Percentiles rank a stretch among this genome's conserved stretches.
Evolutionary conservation across 2,797 vertebrate genomes (phyloP).

Genomic region (Sebastes minor): DNA sequence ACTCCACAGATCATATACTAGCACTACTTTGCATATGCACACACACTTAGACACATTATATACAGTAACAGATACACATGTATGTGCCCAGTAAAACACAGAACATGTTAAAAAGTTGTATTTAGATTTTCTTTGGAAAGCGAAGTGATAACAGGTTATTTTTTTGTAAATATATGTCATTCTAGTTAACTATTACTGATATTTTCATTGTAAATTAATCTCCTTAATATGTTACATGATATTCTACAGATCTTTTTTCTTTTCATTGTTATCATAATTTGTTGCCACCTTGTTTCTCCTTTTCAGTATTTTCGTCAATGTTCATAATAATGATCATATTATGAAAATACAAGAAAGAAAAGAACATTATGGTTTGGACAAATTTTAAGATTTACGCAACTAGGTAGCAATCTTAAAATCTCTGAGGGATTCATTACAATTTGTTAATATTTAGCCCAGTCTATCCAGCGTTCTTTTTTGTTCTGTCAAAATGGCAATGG

Average conservation of each 20-base stretch:
- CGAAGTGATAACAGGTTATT: neutral
- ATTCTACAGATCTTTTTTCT: neutral
- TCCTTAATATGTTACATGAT: neutral
- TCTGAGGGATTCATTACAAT: neutral
- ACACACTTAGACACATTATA: neutral
- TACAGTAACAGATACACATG: neutral
- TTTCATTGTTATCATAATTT: neutral
- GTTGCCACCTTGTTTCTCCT: neutral
- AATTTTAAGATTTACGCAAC: neutral
- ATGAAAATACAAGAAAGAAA: neutral
- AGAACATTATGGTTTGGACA: neutral
- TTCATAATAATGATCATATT: neutral
- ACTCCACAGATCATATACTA: constrained; percentile 21
- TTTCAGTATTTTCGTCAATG: neutral
- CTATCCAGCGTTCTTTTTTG: neutral
- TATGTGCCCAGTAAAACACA: neutral
- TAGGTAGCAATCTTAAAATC: neutral
- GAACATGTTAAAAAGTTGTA: neutral
- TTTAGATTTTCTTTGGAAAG: neutral
- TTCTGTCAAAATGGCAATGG: neutral
- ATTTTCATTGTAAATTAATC: neutral
- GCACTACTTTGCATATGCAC: neutral
- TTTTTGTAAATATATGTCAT: neutral
- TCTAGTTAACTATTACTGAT: neutral
- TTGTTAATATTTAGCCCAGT: neutral